These are phyloP conservation scores for Heteromormyrus szaboi DNA, from an alignment of 2,797 vertebrate genomes.

Conservation along the genomic window DNA sequence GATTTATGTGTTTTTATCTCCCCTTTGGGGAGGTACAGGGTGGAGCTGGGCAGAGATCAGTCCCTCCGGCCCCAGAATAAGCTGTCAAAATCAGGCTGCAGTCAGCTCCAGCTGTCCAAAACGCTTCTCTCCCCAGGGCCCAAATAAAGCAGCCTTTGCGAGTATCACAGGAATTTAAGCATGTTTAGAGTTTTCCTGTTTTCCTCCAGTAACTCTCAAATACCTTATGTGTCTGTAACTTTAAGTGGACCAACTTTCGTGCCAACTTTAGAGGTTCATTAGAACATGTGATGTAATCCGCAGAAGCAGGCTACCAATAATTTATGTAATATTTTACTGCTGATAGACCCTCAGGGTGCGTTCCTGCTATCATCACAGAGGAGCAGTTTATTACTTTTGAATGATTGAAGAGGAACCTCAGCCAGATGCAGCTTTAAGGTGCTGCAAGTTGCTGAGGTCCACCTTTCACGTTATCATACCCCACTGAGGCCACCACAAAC, in stretches of 20 bases:
- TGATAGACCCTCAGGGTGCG: neutral
- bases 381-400: neutral
- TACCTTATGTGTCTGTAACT: neutral
- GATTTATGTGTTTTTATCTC: neutral
- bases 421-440: neutral
- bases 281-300: neutral
- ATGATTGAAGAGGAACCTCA: neutral
- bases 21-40: no score
- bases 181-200: neutral
- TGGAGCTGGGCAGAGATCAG: neutral
- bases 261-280: neutral
- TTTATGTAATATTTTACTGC: neutral
- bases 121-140: constrained; percentile 5
- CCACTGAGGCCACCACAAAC: neutral
- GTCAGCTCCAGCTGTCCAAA: neutral
- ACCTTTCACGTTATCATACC: neutral
- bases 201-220: neutral
- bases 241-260: neutral
- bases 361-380: neutral
- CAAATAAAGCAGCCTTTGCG: neutral
- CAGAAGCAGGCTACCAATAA: neutral
- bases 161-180: constrained; percentile 8
- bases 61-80: neutral
- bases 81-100: neutral
- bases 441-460: neutral